A percentile compares a stretch with the other conserved stretches of the same genome.
Conservation (phyloP, 1,140 invertebrate species). For the Drosophila ambigua region DNA sequence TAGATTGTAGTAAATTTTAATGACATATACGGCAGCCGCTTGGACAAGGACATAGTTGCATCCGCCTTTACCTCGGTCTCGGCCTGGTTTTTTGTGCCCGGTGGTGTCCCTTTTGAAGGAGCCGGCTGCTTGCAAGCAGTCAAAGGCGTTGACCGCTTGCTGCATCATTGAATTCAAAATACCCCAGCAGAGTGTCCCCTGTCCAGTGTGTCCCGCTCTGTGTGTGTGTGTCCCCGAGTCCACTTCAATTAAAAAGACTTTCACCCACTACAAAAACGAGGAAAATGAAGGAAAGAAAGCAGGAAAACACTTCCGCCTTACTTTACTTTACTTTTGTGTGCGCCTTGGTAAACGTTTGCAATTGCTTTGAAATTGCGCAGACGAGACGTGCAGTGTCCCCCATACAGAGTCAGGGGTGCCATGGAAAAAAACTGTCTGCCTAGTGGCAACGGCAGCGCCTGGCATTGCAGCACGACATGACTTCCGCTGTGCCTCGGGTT, state of each 20-base stretch:
- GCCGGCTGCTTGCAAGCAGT: conserved; percentile 52
- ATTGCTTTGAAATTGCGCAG: conserved; percentile 79
- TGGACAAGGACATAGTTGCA: conserved; percentile 39
- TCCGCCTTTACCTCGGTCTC: conserved; percentile 22
- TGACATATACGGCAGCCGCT: conserved; percentile 58
- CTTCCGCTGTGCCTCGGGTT: conserved; percentile 59
- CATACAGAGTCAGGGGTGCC: conserved; percentile 11
- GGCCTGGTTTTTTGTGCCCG: conserved; percentile 33
- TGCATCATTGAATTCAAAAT: conserved; percentile 78
- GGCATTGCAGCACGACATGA: conserved; percentile 76
- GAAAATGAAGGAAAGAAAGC: conserved; percentile 65
- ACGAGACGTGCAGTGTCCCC: conserved; percentile 67
- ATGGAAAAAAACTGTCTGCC: conserved; percentile 64
- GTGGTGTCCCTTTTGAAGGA: conserved; percentile 31
- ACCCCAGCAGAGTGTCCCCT: conserved; percentile 21
- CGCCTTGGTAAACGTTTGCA: conserved; percentile 73
- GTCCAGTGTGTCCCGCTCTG: conserved; percentile 18
- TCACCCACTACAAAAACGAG: conserved; percentile 66
- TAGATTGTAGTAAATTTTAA: conserved; percentile 82
- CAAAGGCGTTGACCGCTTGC: conserved; percentile 75
- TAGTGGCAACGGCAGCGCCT: conserved; percentile 38
- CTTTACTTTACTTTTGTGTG: conserved; percentile 72
- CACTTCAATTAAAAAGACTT: conserved; percentile 83
- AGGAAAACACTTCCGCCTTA: conserved; percentile 77
- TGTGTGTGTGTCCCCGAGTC: conserved; percentile 53